Percentiles rank a stretch among this genome's conserved stretches.
Evolutionary conservation across 2,113 vertebrate species (phyloP).

Genomic region (Pithys albifrons): DNA sequence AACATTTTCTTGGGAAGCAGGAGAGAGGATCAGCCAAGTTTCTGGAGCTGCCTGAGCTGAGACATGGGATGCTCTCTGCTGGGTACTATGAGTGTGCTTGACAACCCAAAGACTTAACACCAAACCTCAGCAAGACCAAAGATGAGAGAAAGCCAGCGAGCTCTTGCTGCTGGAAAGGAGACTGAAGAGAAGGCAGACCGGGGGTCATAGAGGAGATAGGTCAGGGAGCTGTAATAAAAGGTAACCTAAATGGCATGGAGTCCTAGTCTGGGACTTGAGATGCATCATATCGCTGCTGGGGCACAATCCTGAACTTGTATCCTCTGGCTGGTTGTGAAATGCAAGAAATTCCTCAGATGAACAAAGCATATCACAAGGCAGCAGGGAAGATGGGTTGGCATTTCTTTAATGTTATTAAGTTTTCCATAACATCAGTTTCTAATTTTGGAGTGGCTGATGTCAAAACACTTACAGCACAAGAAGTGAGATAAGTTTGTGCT

Average conservation of each 20-base stretch:
- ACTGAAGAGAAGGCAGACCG: not conserved
- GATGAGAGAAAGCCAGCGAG: not conserved
- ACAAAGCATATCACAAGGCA: not conserved
- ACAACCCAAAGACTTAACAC: not conserved
- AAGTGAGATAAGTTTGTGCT: not conserved
- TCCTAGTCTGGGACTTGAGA: not conserved
- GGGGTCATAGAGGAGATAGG: not conserved
- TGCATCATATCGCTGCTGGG: not conserved
- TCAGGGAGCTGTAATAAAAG: not conserved
- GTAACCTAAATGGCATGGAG: not conserved
- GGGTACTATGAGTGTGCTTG: not conserved
- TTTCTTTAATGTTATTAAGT: slow-evolving; percentile 30
- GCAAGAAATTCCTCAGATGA: not conserved
- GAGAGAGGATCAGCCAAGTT: not conserved
- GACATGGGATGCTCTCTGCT: not conserved
- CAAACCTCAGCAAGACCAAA: not conserved
- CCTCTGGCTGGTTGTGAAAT: not conserved
- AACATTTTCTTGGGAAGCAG: not conserved
- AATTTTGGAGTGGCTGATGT: slow-evolving; percentile 48
- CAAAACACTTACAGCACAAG: slow-evolving; percentile 29
- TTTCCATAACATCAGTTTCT: slow-evolving; percentile 41
- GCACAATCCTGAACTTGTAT: not conserved
- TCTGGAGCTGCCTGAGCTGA: not conserved
- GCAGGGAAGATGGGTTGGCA: not conserved
- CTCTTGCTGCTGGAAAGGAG: not conserved